Base-by-base conservation (phyloP, 2,797 vertebrate species). In the Sebastes vulpes region DNA sequence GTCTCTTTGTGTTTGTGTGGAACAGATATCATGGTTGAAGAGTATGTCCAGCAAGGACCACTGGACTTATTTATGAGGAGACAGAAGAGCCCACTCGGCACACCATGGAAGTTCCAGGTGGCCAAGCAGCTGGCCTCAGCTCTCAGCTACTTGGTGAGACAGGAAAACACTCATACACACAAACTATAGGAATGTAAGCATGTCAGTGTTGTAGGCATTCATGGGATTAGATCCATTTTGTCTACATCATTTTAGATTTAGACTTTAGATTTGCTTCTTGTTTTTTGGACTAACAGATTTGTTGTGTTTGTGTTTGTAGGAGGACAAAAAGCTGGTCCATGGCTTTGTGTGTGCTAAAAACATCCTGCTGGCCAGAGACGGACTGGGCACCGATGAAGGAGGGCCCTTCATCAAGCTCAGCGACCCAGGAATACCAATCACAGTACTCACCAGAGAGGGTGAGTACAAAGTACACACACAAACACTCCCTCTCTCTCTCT, bases 381-480 rank as follows among this genome's bases (percentile, higher is more conserved):
- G 98, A 18, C 94, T 97, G 28, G 96, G 92, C 20, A 80, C 73
- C 0, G 89, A 93, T 14, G 97, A 98, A 52, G 97, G 95, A 3
- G 97, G 97, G 4, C 98, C 98, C 0, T 99, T 99, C 90, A 99
- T 99, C 86, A 99, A 99, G 91, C 97, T 99, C 63, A 99, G 99
- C 0, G 98, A 99, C 92, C 97, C 98, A 0, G 99, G 99, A 53
- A 98, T 99, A 80, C 98, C 98, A 16, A 96, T 99, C 72, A 99
- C 97, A 0, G 98, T 98, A 16, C 96, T 99, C 16, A 95, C 95
- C 81, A 96, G 97, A 86, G 97, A 99, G 95, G 98, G 98, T 99
- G 83, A 77, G 92, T 50, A 11, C 28, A 65, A 9, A 52, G 46
- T 48, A 48, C 46, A 48, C 46, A 48, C 46, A 48, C 38, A 42